phyloP scores from a whole-genome alignment of 1,140 invertebrate species.

The Heliothis subflexa region DNA sequence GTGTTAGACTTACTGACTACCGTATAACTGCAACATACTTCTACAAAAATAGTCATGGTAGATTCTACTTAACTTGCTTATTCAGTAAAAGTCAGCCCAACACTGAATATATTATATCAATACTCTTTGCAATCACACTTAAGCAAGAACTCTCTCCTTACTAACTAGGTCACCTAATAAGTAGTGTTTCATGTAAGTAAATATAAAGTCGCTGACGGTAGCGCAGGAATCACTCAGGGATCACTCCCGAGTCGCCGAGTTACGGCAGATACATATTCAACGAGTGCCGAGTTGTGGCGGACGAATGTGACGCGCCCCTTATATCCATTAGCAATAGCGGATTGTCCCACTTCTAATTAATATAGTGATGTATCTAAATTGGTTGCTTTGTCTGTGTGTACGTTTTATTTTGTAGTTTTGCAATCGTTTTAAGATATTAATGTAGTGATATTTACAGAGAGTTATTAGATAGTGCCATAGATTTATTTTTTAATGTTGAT shows the following conservation, averaged over 20 bases:
- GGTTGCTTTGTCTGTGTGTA: constrained; percentile 1
- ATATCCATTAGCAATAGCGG: constrained; percentile 44
- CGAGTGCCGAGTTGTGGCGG: neutral
- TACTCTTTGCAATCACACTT: neutral
- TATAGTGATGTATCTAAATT: constrained; percentile 16
- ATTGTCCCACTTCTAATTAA: constrained; percentile 51
- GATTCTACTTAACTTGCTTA: neutral
- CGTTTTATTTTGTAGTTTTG: neutral
- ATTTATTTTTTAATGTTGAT: too few relatives aligned
- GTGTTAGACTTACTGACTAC: too few relatives aligned
- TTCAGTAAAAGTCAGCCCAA: neutral
- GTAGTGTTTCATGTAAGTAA: neutral
- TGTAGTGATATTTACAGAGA: too few relatives aligned
- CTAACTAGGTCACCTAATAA: constrained; percentile 13
- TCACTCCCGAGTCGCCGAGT: neutral
- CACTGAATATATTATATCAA: neutral
- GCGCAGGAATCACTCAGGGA: constrained; percentile 9
- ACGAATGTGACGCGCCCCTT: constrained; percentile 33
- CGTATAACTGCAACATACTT: too few relatives aligned
- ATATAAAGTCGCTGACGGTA: neutral
- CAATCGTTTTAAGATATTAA: neutral
- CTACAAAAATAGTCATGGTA: too few relatives aligned
- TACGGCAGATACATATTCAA: constrained; percentile 42
- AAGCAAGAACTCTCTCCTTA: neutral
- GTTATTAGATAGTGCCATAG: too few relatives aligned